phyloP scores from a whole-genome alignment of 2,888 invertebrate genomes.

The Drosophila prolongata region DNA sequence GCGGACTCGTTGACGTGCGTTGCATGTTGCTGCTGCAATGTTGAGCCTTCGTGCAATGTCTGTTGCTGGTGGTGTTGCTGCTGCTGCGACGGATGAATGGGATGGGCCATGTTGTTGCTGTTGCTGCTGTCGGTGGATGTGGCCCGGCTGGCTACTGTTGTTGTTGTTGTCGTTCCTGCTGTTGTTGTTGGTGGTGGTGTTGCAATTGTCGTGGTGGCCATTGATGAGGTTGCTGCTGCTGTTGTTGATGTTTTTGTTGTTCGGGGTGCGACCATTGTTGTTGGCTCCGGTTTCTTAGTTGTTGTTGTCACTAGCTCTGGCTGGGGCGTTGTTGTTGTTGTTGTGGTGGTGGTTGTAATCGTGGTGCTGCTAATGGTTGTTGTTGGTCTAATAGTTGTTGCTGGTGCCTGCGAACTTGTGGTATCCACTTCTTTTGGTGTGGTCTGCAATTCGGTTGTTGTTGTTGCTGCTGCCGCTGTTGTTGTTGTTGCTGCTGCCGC shows the following conservation, averaged over 20 bases:
- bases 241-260: not conserved
- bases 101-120: constrained; percentile 74
- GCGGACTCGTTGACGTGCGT: constrained; percentile 80
- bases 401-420: constrained; percentile 16
- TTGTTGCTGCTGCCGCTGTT: not conserved
- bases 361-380: constrained; percentile 1
- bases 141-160: constrained; percentile 20
- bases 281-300: not conserved
- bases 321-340: constrained; percentile 33
- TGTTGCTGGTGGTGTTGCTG: constrained; percentile 40
- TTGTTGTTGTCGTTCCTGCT: constrained; percentile 3
- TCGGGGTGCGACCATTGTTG: constrained; percentile 4
- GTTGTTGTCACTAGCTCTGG: constrained; percentile 28
- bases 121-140: constrained; percentile 7
- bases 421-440: constrained; percentile 17
- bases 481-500: not conserved
- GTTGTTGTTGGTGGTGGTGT: not conserved
- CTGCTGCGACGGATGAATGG: constrained; percentile 82
- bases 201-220: constrained; percentile 12
- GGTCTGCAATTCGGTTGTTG: not conserved
- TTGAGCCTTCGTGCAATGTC: constrained; percentile 11
- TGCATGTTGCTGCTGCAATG: constrained; percentile 54
- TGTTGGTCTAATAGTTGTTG: constrained; percentile 2
- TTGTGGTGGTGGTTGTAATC: constrained; percentile 6
- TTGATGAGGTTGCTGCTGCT: constrained; percentile 8